phyloP scores from a whole-genome alignment of 1,140 invertebrate species.

The Phocides pigmalion region DNA sequence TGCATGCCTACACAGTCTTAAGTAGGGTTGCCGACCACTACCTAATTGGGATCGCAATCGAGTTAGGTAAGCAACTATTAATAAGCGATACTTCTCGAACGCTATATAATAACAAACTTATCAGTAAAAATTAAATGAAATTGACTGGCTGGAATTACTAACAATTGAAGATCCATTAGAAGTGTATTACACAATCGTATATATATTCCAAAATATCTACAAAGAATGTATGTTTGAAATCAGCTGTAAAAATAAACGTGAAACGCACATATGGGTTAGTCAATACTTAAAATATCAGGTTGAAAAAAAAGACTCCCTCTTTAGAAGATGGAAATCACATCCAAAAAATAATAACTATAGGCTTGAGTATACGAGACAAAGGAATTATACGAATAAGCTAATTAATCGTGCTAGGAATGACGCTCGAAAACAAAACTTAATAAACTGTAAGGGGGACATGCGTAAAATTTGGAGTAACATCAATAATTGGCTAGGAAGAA shows the following conservation, averaged over 20 bases:
- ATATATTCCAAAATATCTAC: constrained; percentile 13
- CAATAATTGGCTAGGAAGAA: constrained; percentile 38
- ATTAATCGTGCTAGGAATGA: constrained; percentile 38
- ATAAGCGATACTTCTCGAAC: not conserved
- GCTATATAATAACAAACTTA: constrained; percentile 1
- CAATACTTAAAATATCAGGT: constrained; percentile 24
- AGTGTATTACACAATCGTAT: not conserved
- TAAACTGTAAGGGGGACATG: constrained; percentile 34
- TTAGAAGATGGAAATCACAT: constrained; percentile 36
- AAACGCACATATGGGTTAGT: constrained; percentile 11
- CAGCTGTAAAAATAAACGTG: not conserved
- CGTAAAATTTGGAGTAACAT: constrained; percentile 40
- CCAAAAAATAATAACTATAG: constrained; percentile 35
- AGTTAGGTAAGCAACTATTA: not conserved
- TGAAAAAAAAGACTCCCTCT: constrained; percentile 32
- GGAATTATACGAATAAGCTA: constrained; percentile 36
- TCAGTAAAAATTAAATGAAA: not conserved
- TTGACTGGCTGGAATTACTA: not conserved
- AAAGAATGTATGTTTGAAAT: constrained; percentile 1
- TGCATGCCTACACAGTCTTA: not conserved
- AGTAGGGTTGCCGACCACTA: constrained; percentile 12
- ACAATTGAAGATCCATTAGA: not conserved
- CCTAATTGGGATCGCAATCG: not conserved
- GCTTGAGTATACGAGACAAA: constrained; percentile 36
- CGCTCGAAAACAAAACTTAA: constrained; percentile 26